These are phyloP conservation scores for Orientallactaga sibirica DNA, from an alignment of 2,797 vertebrate species.

Conservation along the genomic window DNA sequence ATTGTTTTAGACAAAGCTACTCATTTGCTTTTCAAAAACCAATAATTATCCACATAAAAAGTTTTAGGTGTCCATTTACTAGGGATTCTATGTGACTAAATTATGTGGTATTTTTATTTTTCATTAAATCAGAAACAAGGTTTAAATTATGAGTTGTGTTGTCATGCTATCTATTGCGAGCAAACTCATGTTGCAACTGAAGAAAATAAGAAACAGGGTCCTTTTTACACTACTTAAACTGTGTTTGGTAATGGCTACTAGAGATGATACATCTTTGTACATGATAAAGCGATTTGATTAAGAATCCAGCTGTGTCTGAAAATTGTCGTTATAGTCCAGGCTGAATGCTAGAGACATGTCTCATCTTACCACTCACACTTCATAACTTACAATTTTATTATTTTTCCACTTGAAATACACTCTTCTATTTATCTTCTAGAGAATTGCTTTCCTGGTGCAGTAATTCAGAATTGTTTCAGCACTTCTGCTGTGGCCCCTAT, in stretches of 20 bases:
- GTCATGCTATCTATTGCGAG: neutral
- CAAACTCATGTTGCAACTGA: neutral
- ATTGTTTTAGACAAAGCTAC: neutral
- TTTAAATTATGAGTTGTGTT: neutral
- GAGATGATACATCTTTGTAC: constrained; percentile 49
- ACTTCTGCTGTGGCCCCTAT: neutral
- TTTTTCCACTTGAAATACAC: constrained; percentile 65
- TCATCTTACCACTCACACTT: constrained; percentile 1
- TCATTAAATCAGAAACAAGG: neutral
- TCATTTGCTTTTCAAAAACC: neutral
- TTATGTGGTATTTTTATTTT: neutral
- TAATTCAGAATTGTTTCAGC: constrained; percentile 29
- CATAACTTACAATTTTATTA: constrained; percentile 69
- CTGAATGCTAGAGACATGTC: constrained; percentile 30
- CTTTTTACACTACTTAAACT: neutral
- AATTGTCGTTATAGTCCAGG: constrained; percentile 54
- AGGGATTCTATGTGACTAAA: neutral
- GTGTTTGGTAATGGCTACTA: neutral
- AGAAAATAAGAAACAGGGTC: neutral
- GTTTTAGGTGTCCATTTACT: neutral
- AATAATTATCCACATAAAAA: neutral
- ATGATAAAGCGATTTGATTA: constrained; percentile 52
- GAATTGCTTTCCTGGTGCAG: neutral
- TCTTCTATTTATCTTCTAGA: constrained; percentile 55
- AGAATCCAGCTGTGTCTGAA: constrained; percentile 43